Evolutionary conservation across 2,797 vertebrate genomes (phyloP).

Genomic region (Anolis apletophallus): DNA sequence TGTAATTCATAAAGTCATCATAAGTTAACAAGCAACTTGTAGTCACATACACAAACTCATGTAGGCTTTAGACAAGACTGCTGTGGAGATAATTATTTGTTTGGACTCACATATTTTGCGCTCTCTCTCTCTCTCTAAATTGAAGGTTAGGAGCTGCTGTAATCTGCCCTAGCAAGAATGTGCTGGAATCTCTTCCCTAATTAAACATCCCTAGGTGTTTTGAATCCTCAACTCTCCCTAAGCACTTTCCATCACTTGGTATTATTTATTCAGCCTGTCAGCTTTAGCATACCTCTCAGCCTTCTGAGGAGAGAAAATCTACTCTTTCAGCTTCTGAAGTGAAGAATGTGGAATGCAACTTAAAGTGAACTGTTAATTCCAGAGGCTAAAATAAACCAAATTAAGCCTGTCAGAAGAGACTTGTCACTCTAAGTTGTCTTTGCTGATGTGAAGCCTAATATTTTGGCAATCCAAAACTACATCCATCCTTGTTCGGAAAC

Average conservation of each 20-base stretch:
- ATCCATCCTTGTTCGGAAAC: background rate
- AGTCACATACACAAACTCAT: too few relatives aligned
- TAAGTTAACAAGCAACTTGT: too few relatives aligned
- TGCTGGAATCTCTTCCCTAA: background rate
- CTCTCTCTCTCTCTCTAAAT: background rate
- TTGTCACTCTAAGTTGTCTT: background rate
- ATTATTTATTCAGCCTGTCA: conserved; percentile 18
- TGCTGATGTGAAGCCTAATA: background rate
- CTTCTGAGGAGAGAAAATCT: conserved; percentile 16
- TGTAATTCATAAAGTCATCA: too few relatives aligned
- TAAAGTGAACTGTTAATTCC: conserved; percentile 16
- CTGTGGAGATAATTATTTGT: background rate
- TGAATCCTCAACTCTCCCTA: conserved; percentile 7
- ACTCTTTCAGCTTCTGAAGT: background rate
- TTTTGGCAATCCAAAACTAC: background rate
- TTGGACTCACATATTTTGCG: background rate
- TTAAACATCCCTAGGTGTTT: conserved; percentile 17
- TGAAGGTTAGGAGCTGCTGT: background rate
- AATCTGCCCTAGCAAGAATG: background rate
- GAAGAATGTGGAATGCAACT: background rate
- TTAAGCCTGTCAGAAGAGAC: conserved; percentile 5
- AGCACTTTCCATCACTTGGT: conserved; percentile 3
- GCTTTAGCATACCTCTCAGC: background rate
- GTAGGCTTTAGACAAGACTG: background rate
- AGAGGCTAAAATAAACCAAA: conserved; percentile 7